Percentiles rank a stretch among this genome's conserved stretches.
These are phyloP conservation scores for Drosophila mettleri DNA, from an alignment of 2,888 invertebrate genomes.

Conservation along the genomic window DNA sequence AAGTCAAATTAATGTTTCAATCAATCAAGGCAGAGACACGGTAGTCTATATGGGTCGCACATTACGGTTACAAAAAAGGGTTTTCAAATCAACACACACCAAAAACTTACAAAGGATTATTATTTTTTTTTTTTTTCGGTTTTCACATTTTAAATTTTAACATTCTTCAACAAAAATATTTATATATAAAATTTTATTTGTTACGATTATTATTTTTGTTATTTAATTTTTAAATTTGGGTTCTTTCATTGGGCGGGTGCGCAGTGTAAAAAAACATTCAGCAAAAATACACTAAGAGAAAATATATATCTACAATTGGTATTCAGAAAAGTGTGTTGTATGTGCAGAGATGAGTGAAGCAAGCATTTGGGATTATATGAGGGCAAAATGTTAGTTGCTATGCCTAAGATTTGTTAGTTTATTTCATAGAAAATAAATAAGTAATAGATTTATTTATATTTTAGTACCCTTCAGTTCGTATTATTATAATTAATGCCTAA, in stretches of 20 bases:
- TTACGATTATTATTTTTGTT: neutral
- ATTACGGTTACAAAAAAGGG: constrained; percentile 45
- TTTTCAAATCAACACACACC: constrained; percentile 35
- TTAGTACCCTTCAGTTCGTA: neutral
- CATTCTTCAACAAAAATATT: constrained; percentile 23
- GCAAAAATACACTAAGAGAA: constrained; percentile 23
- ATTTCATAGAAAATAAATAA: neutral
- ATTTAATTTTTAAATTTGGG: neutral
- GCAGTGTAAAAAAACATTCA: constrained; percentile 30
- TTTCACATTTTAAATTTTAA: constrained; percentile 8
- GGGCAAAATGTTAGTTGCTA: neutral
- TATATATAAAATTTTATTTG: neutral
- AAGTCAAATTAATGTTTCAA: constrained; percentile 40
- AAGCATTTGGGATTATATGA: neutral
- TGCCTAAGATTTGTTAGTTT: neutral
- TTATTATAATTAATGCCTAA: neutral
- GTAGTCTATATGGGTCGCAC: constrained; percentile 75
- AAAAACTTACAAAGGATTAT: constrained; percentile 34
- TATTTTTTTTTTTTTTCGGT: neutral
- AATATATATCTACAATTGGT: constrained; percentile 5
- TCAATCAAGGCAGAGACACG: constrained; percentile 59
- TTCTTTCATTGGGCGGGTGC: constrained; percentile 11
- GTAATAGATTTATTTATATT: neutral
- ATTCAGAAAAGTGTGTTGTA: constrained; percentile 7
- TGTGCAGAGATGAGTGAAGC: constrained; percentile 6